phyloP scores from a whole-genome alignment of 2,888 invertebrate genomes.

The Spialia ferax region DNA sequence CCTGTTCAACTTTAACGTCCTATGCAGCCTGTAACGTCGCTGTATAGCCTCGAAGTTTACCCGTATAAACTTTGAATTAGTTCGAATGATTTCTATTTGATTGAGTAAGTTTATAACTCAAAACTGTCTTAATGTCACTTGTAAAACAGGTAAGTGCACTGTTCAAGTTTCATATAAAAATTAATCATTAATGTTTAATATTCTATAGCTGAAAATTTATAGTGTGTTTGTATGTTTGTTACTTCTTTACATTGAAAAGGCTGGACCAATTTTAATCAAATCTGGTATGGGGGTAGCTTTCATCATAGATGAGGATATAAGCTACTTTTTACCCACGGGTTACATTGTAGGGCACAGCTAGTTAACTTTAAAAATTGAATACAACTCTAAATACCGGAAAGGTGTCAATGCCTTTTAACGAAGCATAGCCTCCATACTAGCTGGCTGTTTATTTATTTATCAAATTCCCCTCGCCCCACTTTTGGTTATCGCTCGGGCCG shows the following conservation, averaged over 20 bases:
- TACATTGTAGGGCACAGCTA: not conserved
- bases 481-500: conserved; percentile 40
- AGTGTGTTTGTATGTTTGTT: too few relatives aligned
- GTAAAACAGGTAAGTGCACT: not conserved
- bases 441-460: conserved; percentile 62
- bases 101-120: conserved; percentile 2
- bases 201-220: too few relatives aligned
- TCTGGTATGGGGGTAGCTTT: too few relatives aligned
- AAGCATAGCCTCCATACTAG: conserved; percentile 46
- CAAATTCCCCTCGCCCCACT: conserved; percentile 53
- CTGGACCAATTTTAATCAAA: too few relatives aligned
- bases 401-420: conserved; percentile 1
- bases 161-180: not conserved
- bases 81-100: not conserved
- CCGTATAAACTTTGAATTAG: not conserved
- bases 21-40: not conserved
- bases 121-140: not conserved
- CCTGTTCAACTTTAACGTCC: not conserved
- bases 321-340: too few relatives aligned
- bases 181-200: too few relatives aligned
- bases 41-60: not conserved
- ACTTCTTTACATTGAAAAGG: too few relatives aligned
- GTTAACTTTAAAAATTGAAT: not conserved
- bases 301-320: too few relatives aligned
- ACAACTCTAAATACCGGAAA: conserved; percentile 3